Evolutionary conservation across 1,140 invertebrate species (phyloP).

Genomic region (Formica exsecta): DNA sequence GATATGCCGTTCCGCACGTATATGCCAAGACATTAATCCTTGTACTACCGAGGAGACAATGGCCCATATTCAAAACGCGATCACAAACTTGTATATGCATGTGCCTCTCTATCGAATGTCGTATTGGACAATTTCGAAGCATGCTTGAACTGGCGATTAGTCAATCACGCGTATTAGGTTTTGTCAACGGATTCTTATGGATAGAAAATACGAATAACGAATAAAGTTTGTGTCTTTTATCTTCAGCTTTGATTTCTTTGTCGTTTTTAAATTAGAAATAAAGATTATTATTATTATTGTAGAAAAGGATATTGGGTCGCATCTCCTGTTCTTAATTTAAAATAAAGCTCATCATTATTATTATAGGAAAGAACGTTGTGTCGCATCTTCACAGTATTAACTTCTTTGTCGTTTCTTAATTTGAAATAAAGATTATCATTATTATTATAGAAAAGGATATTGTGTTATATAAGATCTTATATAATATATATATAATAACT

Average conservation of each 20-base stretch:
- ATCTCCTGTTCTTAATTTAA: not conserved
- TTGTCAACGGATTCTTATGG: not conserved
- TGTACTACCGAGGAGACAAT: conserved; percentile 40
- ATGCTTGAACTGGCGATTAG: conserved; percentile 3
- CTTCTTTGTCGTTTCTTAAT: not conserved
- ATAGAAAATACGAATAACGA: not conserved
- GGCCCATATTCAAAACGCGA: conserved; percentile 40
- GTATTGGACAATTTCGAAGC: conserved; percentile 29
- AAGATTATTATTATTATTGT: not conserved
- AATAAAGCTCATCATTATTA: not conserved
- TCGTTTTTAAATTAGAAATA: not conserved
- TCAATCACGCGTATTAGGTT: conserved; percentile 27
- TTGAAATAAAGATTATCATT: not conserved
- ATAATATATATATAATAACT: too few species aligned
- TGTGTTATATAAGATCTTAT: too few species aligned
- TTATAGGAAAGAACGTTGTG: too few species aligned
- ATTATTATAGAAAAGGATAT: not conserved
- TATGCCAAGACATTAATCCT: conserved; percentile 61
- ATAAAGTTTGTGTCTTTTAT: not conserved
- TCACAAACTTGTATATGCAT: conserved; percentile 24
- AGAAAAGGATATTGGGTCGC: not conserved
- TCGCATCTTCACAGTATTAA: too few species aligned
- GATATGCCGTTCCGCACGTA: conserved; percentile 36
- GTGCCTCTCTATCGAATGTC: conserved; percentile 13
- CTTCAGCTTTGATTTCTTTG: not conserved